phyloP scores from a whole-genome alignment of 1,140 invertebrate species.

The Zophobas atratus region DNA sequence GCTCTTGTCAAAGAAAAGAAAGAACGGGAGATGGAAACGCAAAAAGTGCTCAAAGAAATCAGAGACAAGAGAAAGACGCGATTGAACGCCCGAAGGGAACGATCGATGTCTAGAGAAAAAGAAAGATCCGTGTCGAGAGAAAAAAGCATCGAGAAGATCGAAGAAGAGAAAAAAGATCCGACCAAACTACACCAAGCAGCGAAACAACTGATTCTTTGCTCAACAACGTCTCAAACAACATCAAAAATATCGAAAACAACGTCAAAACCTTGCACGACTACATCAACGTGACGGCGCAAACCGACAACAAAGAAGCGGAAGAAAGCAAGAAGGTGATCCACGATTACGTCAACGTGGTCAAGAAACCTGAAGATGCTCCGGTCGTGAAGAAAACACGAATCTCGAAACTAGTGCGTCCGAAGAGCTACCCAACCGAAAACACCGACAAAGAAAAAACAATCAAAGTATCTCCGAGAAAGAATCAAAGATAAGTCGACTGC shows the following conservation, averaged over 20 bases:
- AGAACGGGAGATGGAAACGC: slow-evolving; percentile 76
- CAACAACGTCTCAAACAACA: slow-evolving; percentile 61
- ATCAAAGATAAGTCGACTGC: slow-evolving; percentile 71
- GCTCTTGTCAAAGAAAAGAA: slow-evolving; percentile 80
- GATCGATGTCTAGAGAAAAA: slow-evolving; percentile 56
- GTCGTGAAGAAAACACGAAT: slow-evolving; percentile 66
- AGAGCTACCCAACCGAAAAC: slow-evolving; percentile 70
- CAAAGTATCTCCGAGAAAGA: slow-evolving; percentile 66
- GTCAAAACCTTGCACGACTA: slow-evolving; percentile 54
- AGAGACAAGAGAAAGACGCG: slow-evolving; percentile 73
- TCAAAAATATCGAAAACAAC: slow-evolving; percentile 61
- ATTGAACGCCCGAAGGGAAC: slow-evolving; percentile 59
- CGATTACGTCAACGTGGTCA: slow-evolving; percentile 46
- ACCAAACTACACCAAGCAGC: slow-evolving; percentile 17
- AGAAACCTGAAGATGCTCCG: slow-evolving; percentile 43
- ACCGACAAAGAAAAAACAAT: slow-evolving; percentile 67
- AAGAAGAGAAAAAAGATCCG: slow-evolving; percentile 6
- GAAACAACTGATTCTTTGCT: slow-evolving; percentile 55
- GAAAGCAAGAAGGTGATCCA: slow-evolving; percentile 30
- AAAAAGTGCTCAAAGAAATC: slow-evolving; percentile 77
- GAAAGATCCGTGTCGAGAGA: slow-evolving; percentile 58
- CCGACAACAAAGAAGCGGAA: slow-evolving; percentile 64
- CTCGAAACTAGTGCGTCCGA: slow-evolving; percentile 75
- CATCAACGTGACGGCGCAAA: slow-evolving; percentile 55
- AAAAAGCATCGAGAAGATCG: slow-evolving; percentile 30